Conservation (phyloP, 35 echinoderm and acorn worm genomes). For the Holothuria glaberrima region DNA sequence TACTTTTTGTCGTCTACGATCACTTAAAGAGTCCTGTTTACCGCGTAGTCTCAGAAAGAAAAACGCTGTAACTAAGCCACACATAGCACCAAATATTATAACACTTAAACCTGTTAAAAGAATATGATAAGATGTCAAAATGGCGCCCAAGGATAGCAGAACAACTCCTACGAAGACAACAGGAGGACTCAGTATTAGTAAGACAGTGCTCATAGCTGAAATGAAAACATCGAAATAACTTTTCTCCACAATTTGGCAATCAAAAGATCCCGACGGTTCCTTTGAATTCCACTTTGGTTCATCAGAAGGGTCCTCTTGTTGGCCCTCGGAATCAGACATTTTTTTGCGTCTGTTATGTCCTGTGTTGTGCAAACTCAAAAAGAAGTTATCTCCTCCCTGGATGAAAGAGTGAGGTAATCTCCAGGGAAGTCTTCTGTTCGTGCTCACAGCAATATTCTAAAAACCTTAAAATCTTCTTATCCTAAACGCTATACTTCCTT, state of each 20-base stretch:
- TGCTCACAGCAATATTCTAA: too few relatives aligned
- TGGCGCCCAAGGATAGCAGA: conserved; percentile 44
- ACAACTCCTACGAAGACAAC: conserved; percentile 45
- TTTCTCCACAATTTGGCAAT: not conserved
- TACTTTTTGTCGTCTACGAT: not conserved
- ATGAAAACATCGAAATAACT: conserved; percentile 43
- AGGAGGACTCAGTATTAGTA: conserved; percentile 47
- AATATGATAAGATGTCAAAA: conserved; percentile 51
- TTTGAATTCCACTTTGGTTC: not conserved
- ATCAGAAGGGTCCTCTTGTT: not conserved
- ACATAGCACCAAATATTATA: conserved; percentile 30
- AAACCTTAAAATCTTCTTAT: too few relatives aligned
- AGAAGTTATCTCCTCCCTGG: too few relatives aligned
- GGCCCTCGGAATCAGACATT: conserved; percentile 38
- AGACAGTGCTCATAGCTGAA: conserved; percentile 27
- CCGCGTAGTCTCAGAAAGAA: conserved; percentile 43
- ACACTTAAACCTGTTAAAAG: conserved; percentile 11
- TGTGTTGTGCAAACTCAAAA: too few relatives aligned
- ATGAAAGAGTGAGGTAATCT: too few relatives aligned
- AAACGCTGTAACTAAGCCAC: conserved; percentile 49
- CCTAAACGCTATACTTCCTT: too few relatives aligned
- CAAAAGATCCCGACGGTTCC: not conserved
- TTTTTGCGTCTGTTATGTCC: not conserved
- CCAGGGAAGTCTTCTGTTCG: too few relatives aligned
- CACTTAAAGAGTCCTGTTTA: not conserved